Base-by-base conservation (phyloP, 2,113 vertebrate genomes). In the Amia ocellicauda region DNA sequence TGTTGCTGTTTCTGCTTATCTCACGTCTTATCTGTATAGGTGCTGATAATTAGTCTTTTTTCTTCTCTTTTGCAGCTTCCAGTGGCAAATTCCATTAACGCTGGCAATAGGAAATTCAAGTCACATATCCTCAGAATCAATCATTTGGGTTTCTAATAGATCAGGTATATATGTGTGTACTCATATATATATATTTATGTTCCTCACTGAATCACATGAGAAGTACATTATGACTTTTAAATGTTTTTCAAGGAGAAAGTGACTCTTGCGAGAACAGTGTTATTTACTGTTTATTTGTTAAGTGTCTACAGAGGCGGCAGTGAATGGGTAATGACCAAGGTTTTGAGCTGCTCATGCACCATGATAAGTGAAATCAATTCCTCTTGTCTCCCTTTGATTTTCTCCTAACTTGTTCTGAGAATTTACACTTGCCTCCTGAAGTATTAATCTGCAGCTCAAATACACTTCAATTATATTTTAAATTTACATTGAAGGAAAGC, bases 71-170 rank as follows among this genome's bases (percentile, higher is more conserved):
- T 89, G 62, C 77, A 98, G 96, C 84, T 93, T 93, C 74, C 91
- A 91, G 83, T 99, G 97, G 96, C 93, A 94, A 84, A 91, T 99
- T 66, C 97, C 95, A 59, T 80, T 99, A 87, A 96, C 94, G 45
- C 88, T 98, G 67, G 90, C 93, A 43, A 83, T 95, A 78, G 96
- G 97, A 88, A 99, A 98, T 80, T 79, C 82, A 64, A 95, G 90
- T 74, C 75, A 88, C 64, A 83, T 93, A 70, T 90, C 91, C 74
- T 73, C 88, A 70, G 93, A 97, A 82, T 85, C 84, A 76, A 93
- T 97, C 87, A 91, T 99, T 85, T 99, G 97, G 96, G 91, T 99
- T 87, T 92, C 91, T 86, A 98, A 97, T 86, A 93, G 85, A 88
- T 93, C 94, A 91, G 97, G 97, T 97, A 92, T 3, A 28, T 24